Base-by-base conservation (phyloP, 2,797 vertebrate species). In the Hypotaenidia okinawae region DNA sequence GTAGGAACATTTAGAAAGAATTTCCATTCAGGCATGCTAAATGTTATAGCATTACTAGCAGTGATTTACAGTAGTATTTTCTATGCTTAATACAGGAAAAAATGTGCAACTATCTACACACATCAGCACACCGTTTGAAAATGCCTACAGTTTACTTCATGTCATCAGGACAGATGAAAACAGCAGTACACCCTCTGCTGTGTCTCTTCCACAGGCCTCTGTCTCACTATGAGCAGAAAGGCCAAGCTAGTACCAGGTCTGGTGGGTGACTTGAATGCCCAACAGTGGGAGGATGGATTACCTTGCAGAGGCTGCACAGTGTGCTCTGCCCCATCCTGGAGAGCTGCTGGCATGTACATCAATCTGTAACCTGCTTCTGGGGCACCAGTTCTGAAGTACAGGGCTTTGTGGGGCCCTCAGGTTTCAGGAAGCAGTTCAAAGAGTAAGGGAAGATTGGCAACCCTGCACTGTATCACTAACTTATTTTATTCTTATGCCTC, bases 1-100 rank as follows among this genome's bases (percentile, higher is more conserved):
- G 45, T 13, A 94, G 80, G 61, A 69, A 82, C 52, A 78, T 74
- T 97, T 62, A 96, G 85, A 59, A 91, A 89, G 61, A 6, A 58
- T 62, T 85, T 52, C n/a, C 54, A 93, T 68, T 90, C 55, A 89
- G 67, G 57, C 19, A 77, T 28, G 23, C 27, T 76, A 90, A 91
- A 91, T 17, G n/a, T 39, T 82, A 64, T 67, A 93, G 84, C 47
- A 63, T 17, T 61, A 54, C 45, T 39, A 81, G 35, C 30, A 55
- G n/a, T 89, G 25, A 6, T 64, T 89, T 74, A 54, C 19, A 67
- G 3, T 27, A 37, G 6, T 45, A 62, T 54, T 86, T 77, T 86
- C 49, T 47, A 45, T 2, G 17, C 23, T 74, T 75, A 51, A 90
- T 33, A 79, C 2, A 57, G 23, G 32, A 67, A 77, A 74, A 74